phyloP scores from a whole-genome alignment of 2,113 vertebrate genomes.

The Hemichromis elongatus region DNA sequence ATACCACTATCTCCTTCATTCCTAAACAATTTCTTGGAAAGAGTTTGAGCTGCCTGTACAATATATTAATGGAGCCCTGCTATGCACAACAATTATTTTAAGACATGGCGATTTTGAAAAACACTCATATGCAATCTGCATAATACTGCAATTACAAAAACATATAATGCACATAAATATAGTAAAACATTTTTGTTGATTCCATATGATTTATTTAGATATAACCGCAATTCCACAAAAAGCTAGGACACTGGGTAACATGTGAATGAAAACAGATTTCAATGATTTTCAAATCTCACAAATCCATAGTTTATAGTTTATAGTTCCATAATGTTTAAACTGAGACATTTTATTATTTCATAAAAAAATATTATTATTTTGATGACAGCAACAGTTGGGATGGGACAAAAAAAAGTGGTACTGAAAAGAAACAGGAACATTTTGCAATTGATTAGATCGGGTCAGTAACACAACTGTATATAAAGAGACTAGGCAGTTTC shows the following conservation, averaged over 20 bases:
- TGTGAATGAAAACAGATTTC: not conserved
- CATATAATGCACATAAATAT: not conserved
- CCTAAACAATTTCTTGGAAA: slow-evolving; percentile 22
- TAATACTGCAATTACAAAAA: not conserved
- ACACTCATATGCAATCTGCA: not conserved
- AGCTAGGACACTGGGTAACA: accelerated
- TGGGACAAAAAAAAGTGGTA: not conserved
- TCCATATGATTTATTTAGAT: not conserved
- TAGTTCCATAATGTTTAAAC: no score
- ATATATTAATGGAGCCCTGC: not conserved
- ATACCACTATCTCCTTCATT: slow-evolving; percentile 1
- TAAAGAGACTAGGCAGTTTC: not conserved
- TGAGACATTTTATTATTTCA: not conserved
- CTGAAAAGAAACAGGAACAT: not conserved
- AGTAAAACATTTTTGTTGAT: not conserved
- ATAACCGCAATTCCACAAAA: not conserved
- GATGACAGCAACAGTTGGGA: not conserved
- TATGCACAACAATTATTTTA: not conserved
- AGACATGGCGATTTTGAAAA: not conserved
- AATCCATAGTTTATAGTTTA: not conserved
- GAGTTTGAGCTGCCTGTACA: not conserved
- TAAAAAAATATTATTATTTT: not conserved
- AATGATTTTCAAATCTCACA: not conserved
- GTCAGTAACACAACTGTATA: not conserved
- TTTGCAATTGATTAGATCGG: not conserved